Evolutionary conservation across 2,797 vertebrate genomes (phyloP).

Genomic region (Coendou prehensilis): DNA sequence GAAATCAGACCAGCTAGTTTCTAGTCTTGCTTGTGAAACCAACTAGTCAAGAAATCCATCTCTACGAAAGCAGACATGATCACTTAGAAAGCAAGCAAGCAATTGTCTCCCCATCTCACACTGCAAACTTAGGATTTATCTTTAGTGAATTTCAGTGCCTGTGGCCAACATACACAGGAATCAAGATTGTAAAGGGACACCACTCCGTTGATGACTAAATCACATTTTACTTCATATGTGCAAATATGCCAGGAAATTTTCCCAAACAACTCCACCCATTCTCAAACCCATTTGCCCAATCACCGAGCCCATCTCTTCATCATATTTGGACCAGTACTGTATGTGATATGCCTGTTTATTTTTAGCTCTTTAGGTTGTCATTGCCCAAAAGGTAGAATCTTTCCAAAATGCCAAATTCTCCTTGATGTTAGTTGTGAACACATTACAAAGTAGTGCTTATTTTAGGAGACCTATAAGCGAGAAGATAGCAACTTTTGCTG

Average conservation of each 20-base stretch:
- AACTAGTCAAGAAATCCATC: not conserved
- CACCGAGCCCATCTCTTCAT: not conserved
- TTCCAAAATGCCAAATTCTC: not conserved
- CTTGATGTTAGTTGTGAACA: not conserved
- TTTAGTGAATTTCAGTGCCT: not conserved
- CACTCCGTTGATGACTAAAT: not conserved
- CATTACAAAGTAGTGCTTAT: not conserved
- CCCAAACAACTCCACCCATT: not conserved
- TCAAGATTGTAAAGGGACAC: not conserved
- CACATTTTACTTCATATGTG: constrained; percentile 12
- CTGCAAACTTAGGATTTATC: not conserved
- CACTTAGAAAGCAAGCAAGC: not conserved
- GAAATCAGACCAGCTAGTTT: constrained; percentile 25
- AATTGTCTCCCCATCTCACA: not conserved
- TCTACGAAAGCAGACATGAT: not conserved
- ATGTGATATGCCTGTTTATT: not conserved
- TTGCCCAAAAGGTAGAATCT: not conserved
- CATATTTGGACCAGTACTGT: not conserved
- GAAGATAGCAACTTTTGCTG: not conserved
- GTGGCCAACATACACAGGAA: not conserved
- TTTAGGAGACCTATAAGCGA: not conserved
- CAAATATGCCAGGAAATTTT: constrained; percentile 10
- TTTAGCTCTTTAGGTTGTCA: not conserved
- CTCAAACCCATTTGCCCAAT: not conserved
- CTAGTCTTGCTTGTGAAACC: not conserved